Evolutionary conservation across 2,888 invertebrate species (phyloP).

Genomic region (Erebia ligea): DNA sequence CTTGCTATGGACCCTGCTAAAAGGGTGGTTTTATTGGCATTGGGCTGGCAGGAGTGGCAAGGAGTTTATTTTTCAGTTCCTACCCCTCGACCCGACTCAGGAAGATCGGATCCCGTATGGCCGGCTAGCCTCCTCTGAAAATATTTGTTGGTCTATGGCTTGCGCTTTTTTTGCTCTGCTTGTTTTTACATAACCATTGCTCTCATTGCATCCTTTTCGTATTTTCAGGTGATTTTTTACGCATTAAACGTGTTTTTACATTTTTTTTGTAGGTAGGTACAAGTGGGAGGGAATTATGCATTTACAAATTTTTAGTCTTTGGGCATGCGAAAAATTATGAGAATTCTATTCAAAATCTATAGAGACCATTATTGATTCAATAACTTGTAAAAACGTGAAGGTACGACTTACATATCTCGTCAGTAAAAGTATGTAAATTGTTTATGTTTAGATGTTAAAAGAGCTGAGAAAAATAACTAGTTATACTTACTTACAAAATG

Average conservation of each 20-base stretch:
- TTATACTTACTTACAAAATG: too few relatives aligned
- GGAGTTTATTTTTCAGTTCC: constrained; percentile 82
- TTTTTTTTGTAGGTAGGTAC: too few relatives aligned
- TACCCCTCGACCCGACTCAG: constrained; percentile 84
- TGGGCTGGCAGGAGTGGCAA: constrained; percentile 72
- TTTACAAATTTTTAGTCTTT: background rate
- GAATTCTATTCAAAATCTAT: background rate
- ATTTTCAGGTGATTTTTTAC: constrained; percentile 14
- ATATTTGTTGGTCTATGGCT: constrained; percentile 77
- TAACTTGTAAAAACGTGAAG: too few relatives aligned
- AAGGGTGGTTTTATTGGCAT: constrained; percentile 34
- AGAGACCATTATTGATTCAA: too few relatives aligned
- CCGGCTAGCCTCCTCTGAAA: constrained; percentile 83
- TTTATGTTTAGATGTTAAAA: too few relatives aligned
- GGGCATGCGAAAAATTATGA: background rate
- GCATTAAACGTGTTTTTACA: background rate
- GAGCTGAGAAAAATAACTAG: too few relatives aligned
- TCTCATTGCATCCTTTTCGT: constrained; percentile 30
- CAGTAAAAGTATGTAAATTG: too few relatives aligned
- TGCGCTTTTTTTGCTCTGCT: constrained; percentile 77
- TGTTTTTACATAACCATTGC: constrained; percentile 42
- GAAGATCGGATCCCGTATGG: constrained; percentile 76
- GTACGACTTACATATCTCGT: too few relatives aligned
- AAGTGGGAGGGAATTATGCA: background rate
- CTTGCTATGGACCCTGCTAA: background rate